These are phyloP conservation scores for Telmatochromis sp. DNA, from an alignment of 2,113 vertebrate genomes.

Conservation along the genomic window DNA sequence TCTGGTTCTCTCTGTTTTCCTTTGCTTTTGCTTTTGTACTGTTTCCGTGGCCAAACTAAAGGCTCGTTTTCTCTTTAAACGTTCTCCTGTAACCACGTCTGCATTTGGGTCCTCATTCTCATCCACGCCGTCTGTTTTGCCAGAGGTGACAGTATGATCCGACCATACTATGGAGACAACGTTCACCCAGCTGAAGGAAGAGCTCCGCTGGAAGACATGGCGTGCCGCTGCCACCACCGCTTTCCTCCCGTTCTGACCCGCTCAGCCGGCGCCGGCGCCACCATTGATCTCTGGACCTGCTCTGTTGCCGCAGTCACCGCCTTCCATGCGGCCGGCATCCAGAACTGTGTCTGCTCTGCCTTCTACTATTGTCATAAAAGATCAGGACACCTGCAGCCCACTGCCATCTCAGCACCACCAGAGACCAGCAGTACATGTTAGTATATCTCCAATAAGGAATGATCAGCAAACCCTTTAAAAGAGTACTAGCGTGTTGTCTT, in stretches of 20 bases:
- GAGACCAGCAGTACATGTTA: background rate
- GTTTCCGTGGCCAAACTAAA: background rate
- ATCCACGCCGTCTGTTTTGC: background rate
- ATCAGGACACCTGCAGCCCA: background rate
- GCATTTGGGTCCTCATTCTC: background rate
- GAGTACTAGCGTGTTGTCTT: background rate
- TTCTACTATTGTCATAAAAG: background rate
- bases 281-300: background rate
- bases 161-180: background rate
- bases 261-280: accelerated
- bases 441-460: background rate
- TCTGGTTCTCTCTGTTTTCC: background rate
- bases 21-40: background rate
- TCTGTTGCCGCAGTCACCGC: background rate
- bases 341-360: background rate
- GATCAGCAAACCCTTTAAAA: background rate
- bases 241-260: background rate
- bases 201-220: background rate
- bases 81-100: background rate
- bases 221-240: background rate
- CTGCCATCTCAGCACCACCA: background rate
- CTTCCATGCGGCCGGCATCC: background rate
- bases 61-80: background rate
- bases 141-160: background rate
- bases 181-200: background rate